These are phyloP conservation scores for Cephalophus harveyi DNA, from an alignment of 2,113 vertebrate genomes.

Conservation along the genomic window DNA sequence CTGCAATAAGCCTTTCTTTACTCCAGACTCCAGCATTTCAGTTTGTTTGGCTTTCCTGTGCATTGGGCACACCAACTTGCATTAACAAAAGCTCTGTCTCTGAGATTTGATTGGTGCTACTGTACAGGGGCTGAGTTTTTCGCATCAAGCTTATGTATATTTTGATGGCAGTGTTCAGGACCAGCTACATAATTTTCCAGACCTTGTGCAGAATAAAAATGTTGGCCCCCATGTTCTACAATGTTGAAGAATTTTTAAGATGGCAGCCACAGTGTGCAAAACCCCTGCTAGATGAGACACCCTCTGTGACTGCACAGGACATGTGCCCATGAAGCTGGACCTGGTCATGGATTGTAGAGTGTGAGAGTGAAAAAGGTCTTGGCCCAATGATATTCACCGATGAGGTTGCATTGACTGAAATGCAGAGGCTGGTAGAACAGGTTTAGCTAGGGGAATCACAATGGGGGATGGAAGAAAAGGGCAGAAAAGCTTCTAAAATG, in stretches of 20 bases:
- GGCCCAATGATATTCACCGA: fast-evolving
- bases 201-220: not conserved
- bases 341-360: fast-evolving
- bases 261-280: too few species aligned
- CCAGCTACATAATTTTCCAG: not conserved
- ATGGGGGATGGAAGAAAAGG: fast-evolving
- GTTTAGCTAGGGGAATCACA: fast-evolving
- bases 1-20: not conserved
- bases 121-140: not conserved
- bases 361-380: not conserved
- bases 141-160: not conserved
- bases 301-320: too few species aligned
- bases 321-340: fast-evolving
- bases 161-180: not conserved
- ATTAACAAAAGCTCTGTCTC: not conserved
- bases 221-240: too few species aligned
- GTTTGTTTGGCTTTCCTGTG: not conserved
- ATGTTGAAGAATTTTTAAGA: not conserved
- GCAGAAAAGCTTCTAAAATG: not conserved
- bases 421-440: too few species aligned
- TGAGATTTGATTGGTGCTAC: not conserved
- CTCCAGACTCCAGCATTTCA: not conserved
- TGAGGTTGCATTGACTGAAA: not conserved
- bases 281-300: not conserved
- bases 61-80: not conserved